Evolutionary conservation across 2,888 invertebrate genomes (phyloP), one percentile per base, ranked within the genome.

Genomic region (Lasius platythorax): DNA sequence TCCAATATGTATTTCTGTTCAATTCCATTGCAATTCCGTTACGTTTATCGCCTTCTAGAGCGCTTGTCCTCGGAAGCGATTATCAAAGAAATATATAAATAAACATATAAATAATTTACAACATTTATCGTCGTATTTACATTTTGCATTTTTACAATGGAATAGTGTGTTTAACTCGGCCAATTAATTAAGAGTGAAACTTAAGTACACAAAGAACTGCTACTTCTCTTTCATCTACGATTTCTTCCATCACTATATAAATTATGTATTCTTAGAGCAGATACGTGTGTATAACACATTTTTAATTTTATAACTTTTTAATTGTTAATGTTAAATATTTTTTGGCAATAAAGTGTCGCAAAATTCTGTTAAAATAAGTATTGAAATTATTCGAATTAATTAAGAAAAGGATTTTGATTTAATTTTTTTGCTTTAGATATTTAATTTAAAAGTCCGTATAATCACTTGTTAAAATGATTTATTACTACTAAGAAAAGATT

Each of bases 11-110:
- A n/a, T 58, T 33, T 70, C 79, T 61, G 78, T 30, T 56, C 78
- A 70, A 79, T 70, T 70, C 67, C 83, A 43, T 79, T 73, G 68
- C 78, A 78, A 58, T 78, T 78, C 58, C 68, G 5, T 78, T 53
- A 37, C 37, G n/a, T 28, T 72, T 63, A 37, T 72, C 79, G 73
- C 1, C 61, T 72, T 12, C 61, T 61, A 23, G 37, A 46, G 61
- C 79, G 61, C n/a, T 46, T 61, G 61, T 73, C 18, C 73, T 72
- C 73, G 50, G 18, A 63, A 72, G 73, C 50, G 79, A 79, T 33
- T 79, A 72, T 61, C 61, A 28, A 72, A 72, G 73, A 37, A 73
- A 23, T 23, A 23, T 23, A 23, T 23, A 23, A 23, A 23, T 23
- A 23, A 72, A 79, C n/a, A 18, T 79, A 72, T 72, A 46, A 79